Evolutionary conservation across 2,113 vertebrate genomes (phyloP).

Genomic region (Alosa alosa): DNA sequence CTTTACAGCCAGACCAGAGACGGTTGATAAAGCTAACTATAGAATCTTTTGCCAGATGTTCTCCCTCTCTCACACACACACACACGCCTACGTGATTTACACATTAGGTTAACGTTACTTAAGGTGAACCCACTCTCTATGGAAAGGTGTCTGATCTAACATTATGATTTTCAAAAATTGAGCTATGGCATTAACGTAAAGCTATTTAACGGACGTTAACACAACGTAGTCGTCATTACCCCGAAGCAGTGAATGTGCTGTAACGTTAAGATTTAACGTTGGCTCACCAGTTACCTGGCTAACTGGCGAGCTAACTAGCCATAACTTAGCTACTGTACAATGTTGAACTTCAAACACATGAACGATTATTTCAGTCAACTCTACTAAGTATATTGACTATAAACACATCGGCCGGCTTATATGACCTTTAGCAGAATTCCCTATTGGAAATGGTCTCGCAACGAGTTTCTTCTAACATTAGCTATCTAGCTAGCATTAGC

Average conservation of each 20-base stretch:
- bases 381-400: background rate
- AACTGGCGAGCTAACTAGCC: background rate
- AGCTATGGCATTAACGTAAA: too few species aligned
- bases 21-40: too few species aligned
- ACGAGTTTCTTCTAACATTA: background rate
- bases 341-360: background rate
- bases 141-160: too few species aligned
- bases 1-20: background rate
- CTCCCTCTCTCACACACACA: too few species aligned
- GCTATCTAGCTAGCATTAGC: background rate
- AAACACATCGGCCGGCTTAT: background rate
- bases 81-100: too few species aligned
- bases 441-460: background rate
- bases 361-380: background rate
- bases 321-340: background rate
- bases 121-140: too few species aligned
- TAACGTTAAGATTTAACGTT: background rate
- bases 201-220: too few species aligned
- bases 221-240: background rate
- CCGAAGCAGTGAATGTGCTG: background rate
- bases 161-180: too few species aligned
- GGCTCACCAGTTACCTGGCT: background rate
- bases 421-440: background rate
- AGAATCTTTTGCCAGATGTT: background rate
- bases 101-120: too few species aligned